These are phyloP conservation scores for Electrophaes corylata DNA, from an alignment of 2,888 invertebrate species.

Conservation along the genomic window DNA sequence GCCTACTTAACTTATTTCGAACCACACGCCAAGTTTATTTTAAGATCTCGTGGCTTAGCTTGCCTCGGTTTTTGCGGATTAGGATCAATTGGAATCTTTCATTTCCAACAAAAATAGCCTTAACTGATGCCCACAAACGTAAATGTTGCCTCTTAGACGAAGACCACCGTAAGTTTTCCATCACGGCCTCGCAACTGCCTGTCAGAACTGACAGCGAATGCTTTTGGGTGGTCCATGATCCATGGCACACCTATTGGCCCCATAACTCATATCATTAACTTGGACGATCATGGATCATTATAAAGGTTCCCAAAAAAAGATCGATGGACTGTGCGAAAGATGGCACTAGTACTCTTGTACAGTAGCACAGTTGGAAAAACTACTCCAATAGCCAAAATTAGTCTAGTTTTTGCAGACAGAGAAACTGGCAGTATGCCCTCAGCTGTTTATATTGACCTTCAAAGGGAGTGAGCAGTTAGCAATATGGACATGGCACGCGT, in stretches of 20 bases:
- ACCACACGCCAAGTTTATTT: conserved; percentile 3
- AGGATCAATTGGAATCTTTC: too few species aligned
- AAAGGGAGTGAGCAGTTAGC: not conserved
- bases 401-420: not conserved
- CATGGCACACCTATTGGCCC: too few species aligned
- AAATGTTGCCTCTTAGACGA: too few species aligned
- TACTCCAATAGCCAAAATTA: not conserved
- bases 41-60: not conserved
- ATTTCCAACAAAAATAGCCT: too few species aligned
- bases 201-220: too few species aligned
- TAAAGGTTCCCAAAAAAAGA: too few species aligned
- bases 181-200: too few species aligned
- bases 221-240: too few species aligned
- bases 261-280: too few species aligned
- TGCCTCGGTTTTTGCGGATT: not conserved
- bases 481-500: conserved; percentile 3
- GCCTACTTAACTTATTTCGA: not conserved
- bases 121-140: too few species aligned
- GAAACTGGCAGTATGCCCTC: not conserved
- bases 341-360: not conserved
- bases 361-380: not conserved
- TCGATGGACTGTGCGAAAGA: not conserved
- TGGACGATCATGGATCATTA: too few species aligned
- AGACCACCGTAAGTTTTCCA: too few species aligned
- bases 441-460: conserved; percentile 1